Percentiles rank a stretch among this genome's conserved stretches.
These are phyloP conservation scores for Romanogobio albipinnatus DNA, from an alignment of 2,113 vertebrate genomes.

Conservation along the genomic window DNA sequence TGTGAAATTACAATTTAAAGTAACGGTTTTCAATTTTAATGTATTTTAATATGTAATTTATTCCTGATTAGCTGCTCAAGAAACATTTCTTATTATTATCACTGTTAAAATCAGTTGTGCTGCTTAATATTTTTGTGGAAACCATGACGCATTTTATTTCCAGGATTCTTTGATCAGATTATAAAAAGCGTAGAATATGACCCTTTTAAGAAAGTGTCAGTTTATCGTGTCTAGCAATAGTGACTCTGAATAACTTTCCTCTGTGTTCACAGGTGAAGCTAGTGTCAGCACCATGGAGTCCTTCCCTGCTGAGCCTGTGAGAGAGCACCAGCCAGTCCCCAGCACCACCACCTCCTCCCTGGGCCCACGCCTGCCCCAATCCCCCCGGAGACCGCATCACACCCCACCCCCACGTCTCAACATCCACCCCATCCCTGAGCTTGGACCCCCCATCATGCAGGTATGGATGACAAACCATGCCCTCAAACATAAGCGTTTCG, in stretches of 20 bases:
- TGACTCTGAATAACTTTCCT: neutral
- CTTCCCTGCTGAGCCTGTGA: conserved; percentile 74
- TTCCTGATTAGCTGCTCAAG: neutral
- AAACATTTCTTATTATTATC: neutral
- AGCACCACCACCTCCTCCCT: conserved; percentile 78
- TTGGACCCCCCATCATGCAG: conserved; percentile 90
- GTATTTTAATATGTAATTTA: neutral
- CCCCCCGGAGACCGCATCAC: conserved; percentile 86
- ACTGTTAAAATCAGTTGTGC: neutral
- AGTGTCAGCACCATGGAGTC: conserved; percentile 75
- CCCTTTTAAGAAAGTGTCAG: neutral
- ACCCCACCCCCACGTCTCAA: conserved; percentile 90
- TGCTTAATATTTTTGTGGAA: neutral
- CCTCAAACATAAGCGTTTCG: neutral
- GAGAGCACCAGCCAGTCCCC: conserved; percentile 78
- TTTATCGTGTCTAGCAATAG: neutral
- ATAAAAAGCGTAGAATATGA: neutral
- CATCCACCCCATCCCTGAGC: conserved; percentile 91
- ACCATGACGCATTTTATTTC: too few species aligned
- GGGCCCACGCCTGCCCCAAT: conserved; percentile 83
- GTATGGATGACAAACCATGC: conserved; percentile 59
- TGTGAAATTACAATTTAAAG: too few species aligned
- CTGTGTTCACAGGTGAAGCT: conserved; percentile 78
- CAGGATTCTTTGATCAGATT: neutral
- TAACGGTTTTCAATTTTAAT: too few species aligned